Conservation (phyloP, 2,888 invertebrate genomes). For the Plagodis pulveraria region DNA sequence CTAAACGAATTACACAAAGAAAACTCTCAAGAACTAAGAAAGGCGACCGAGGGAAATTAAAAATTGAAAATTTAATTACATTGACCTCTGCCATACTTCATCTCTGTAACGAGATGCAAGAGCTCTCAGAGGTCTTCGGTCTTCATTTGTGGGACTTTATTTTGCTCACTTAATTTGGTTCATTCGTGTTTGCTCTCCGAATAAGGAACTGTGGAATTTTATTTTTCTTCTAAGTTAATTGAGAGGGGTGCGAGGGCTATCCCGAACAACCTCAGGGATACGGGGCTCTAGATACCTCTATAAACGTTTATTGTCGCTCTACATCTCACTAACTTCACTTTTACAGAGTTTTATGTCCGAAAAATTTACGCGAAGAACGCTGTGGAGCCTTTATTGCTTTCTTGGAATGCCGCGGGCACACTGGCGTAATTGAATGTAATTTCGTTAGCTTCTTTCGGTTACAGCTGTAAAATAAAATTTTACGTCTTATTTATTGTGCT, state of each 20-base stretch:
- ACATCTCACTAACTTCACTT: slow-evolving; percentile 83
- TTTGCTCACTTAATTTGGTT: slow-evolving; percentile 81
- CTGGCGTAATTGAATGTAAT: slow-evolving; percentile 82
- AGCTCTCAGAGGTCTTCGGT: slow-evolving; percentile 66
- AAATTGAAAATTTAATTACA: slow-evolving; percentile 75
- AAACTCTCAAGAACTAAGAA: slow-evolving; percentile 48
- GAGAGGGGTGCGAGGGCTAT: slow-evolving; percentile 41
- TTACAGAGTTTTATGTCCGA: slow-evolving; percentile 83
- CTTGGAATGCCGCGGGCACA: slow-evolving; percentile 68
- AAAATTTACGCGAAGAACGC: slow-evolving; percentile 81
- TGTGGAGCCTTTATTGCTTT: slow-evolving; percentile 75
- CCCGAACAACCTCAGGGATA: slow-evolving; percentile 28
- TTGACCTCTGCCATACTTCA: slow-evolving; percentile 57
- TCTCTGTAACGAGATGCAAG: slow-evolving; percentile 61
- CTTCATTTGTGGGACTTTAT: slow-evolving; percentile 76
- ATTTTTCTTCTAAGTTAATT: slow-evolving; percentile 76
- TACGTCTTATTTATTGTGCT: slow-evolving; percentile 81
- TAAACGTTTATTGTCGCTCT: slow-evolving; percentile 82
- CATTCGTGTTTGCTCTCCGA: slow-evolving; percentile 77
- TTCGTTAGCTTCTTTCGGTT: slow-evolving; percentile 82
- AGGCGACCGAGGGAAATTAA: slow-evolving; percentile 54
- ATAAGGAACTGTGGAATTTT: slow-evolving; percentile 71
- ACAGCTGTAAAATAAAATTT: slow-evolving; percentile 83
- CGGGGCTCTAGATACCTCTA: slow-evolving; percentile 55
- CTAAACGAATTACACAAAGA: slow-evolving; percentile 55